Evolutionary conservation across 2,113 vertebrate genomes (phyloP).

Genomic region (Ammodytes marinus): DNA sequence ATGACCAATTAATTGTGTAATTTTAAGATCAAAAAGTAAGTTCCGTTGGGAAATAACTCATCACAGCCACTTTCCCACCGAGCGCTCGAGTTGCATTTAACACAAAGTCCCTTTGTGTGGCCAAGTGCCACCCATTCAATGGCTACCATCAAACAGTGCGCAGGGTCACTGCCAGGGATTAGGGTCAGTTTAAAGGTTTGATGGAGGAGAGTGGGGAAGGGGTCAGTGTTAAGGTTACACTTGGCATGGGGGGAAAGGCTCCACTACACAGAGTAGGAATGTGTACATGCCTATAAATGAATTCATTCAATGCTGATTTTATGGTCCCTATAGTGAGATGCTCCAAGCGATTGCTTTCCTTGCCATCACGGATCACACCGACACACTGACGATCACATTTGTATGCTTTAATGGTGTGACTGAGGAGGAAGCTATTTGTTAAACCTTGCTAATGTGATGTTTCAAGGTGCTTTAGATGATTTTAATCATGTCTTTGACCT

Average conservation of each 20-base stretch:
- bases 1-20: neutral
- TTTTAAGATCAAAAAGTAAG: constrained; percentile 26
- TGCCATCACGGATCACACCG: constrained; percentile 29
- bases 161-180: constrained; percentile 71
- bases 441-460: constrained; percentile 9
- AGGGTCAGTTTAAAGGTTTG: constrained; percentile 77
- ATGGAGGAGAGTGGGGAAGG: constrained; percentile 58
- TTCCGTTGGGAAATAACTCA: constrained; percentile 50
- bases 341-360: constrained; percentile 28
- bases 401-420: neutral
- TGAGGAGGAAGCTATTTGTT: constrained; percentile 21
- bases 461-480: neutral
- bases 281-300: constrained; percentile 61
- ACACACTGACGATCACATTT: constrained; percentile 35
- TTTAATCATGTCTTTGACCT: neutral
- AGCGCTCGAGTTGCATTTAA: constrained; percentile 43
- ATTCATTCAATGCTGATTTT: constrained; percentile 56
- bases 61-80: constrained; percentile 71
- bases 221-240: constrained; percentile 65
- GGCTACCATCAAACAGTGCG: constrained; percentile 63
- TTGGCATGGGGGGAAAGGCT: constrained; percentile 47
- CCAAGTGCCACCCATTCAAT: constrained; percentile 66
- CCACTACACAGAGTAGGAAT: constrained; percentile 45
- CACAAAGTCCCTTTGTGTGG: constrained; percentile 80
- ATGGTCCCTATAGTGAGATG: constrained; percentile 8